A percentile compares a stretch with the other conserved stretches of the same genome.
These are phyloP conservation scores for Drosophila paulistorum DNA, from an alignment of 1,140 invertebrate species.

Conservation along the genomic window DNA sequence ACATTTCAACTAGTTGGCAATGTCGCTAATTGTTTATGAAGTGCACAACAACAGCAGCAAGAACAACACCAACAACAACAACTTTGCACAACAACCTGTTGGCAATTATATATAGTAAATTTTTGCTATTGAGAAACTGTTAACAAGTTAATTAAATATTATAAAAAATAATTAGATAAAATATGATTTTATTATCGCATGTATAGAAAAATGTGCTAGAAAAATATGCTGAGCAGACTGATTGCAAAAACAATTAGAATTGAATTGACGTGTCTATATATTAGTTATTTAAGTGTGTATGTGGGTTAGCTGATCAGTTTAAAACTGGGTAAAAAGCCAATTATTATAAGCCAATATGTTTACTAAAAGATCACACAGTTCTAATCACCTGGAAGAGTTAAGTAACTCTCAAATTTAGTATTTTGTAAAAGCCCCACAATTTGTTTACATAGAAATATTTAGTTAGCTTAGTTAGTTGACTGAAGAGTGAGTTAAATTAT, in stretches of 20 bases:
- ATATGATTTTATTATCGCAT: slow-evolving; percentile 23
- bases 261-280: neutral
- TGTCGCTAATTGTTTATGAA: slow-evolving; percentile 78
- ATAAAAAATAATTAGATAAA: slow-evolving; percentile 41
- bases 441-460: neutral
- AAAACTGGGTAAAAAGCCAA: too few species aligned
- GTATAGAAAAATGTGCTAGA: slow-evolving; percentile 25
- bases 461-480: neutral
- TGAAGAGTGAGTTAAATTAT: too few species aligned
- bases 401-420: too few species aligned
- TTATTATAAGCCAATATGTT: neutral
- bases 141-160: slow-evolving; percentile 77
- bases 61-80: slow-evolving; percentile 27
- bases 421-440: neutral
- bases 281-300: too few species aligned
- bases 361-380: neutral
- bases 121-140: slow-evolving; percentile 73
- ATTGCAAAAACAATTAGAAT: slow-evolving; percentile 5
- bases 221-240: slow-evolving; percentile 21
- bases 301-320: too few species aligned
- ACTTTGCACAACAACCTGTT: slow-evolving; percentile 23
- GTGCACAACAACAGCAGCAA: slow-evolving; percentile 55
- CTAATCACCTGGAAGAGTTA: neutral
- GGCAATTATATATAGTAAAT: slow-evolving; percentile 63
- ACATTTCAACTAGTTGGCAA: slow-evolving; percentile 54